Base-by-base conservation (phyloP, 2,797 vertebrate species). In the Ctenochaetus hawaiiensis region DNA sequence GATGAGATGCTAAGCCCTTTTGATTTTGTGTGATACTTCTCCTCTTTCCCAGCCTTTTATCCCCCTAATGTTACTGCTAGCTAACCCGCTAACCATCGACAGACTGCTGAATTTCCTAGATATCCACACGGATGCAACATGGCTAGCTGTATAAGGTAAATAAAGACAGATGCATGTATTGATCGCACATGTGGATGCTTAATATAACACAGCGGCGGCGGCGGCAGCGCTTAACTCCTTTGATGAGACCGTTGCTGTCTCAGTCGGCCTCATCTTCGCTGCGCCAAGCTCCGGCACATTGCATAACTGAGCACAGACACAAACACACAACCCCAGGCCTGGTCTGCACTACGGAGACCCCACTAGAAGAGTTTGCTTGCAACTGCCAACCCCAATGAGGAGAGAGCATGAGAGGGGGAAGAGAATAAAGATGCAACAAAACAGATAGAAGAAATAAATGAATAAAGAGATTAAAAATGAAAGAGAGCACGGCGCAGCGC, bases 271-370 rank as follows among this genome's bases (percentile, higher is more conserved):
- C 48, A 1, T 67, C 70, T 73, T 68, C 37, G 68, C 66, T 57
- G 74, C 20, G 69, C 76, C n/a, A 54, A 72, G 63, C 74, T 74
- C 67, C 49, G 6, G 64, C 72, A 49, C 76, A 57, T 88, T 89
- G 83, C 75, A 80, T 87, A 91, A 93, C 82, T 45, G 56, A 80
- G 76, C 49, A 44, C 74, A 80, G 41, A 80, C 74, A 81, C 62
- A 85, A 54, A 84, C 77, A 78, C 80, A 82, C 60, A 75, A 78
- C 82, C 65, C 20, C 73, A 44, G 85, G 83, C 80, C 66, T n/a
- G 49, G 61, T 66, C 66, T 76, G 77, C 72, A 67, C 80, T 78
- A 41, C 34, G 45, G 73, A 75, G 65, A 26, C 63, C 23, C 51
- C 53, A 84, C 75, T 17, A 59, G 45, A 75, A 80, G 73, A 72